Evolutionary conservation across 2,797 vertebrate species (phyloP), one percentile per base, ranked within the genome.

Genomic region (Pseudochromis fuscus): DNA sequence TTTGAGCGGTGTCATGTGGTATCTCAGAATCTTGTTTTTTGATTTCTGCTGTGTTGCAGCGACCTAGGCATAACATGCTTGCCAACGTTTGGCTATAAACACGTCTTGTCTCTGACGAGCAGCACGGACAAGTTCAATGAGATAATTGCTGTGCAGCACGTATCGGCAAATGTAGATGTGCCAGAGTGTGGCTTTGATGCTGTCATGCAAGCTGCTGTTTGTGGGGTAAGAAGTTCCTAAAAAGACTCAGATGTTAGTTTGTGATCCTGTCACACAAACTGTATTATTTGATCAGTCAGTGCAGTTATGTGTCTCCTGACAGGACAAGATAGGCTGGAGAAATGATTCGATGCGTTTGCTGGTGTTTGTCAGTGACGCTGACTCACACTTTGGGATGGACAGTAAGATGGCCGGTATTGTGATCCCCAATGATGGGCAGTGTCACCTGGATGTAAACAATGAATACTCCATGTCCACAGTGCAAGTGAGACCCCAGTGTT

Each of bases 331-430:
- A 24, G 98, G 98, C 64, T 99, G 98, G 98, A 94, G 98, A 82
- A 99, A 98, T 3, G 95, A 98, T 57, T 98, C 98, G 1, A 95
- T 99, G 80, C 97, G 97, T 79, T 88, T 99, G 89, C 81, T 99
- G 90, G 97, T 99, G 83, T 99, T 99, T 85, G 97, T 95, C 82
- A 97, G 96, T 25, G 98, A 99, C 4, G 96, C 94, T 0, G 97
- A 99, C 93, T 99, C 98, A 25, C 98, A 99, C 88, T 96, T 98
- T 74, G 98, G 97, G 66, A 99, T 99, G 97, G 98, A 99, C 90
- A 98, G 98, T 81, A 99, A 96, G 90, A 89, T 99, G 91, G 96
- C 97, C 0, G 98, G 98, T 62, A 98, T 99, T 0, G 98, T 99
- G 77, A 93, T 97, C 80, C 98, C 98, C 65, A 98, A 99, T 0